Percentiles rank a stretch among this genome's conserved stretches.
Evolutionary conservation across 2,797 vertebrate species (phyloP).

Genomic region (Chelonia mydas): DNA sequence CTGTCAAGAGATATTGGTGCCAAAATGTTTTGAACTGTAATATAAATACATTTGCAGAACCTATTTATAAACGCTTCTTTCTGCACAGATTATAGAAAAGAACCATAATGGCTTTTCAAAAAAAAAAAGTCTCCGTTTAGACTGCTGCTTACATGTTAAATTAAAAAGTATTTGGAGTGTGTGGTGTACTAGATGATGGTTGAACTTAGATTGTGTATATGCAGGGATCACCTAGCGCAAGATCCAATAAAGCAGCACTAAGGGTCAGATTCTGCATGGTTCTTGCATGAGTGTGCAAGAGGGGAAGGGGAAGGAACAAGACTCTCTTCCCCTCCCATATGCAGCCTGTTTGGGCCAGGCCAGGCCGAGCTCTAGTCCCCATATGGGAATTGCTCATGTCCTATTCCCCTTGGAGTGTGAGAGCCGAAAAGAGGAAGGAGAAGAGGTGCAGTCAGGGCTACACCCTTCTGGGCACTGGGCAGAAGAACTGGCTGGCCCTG

Average conservation of each 20-base stretch:
- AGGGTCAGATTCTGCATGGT: not conserved
- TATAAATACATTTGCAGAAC: slow-evolving; percentile 37
- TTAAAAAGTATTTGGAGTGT: slow-evolving; percentile 29
- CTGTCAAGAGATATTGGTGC: slow-evolving; percentile 30
- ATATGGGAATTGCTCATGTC: not conserved
- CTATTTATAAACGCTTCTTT: slow-evolving; percentile 54
- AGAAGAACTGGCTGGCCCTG: not conserved
- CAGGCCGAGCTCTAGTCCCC: not conserved
- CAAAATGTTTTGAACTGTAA: slow-evolving; percentile 41
- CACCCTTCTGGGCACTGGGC: not conserved
- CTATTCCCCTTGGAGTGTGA: not conserved
- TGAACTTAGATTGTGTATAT: not conserved
- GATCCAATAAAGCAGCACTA: not conserved
- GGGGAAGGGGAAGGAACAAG: not conserved
- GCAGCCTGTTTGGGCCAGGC: not conserved
- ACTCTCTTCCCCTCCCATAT: not conserved
- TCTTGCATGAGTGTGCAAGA: not conserved
- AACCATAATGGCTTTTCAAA: not conserved
- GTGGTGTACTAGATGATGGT: slow-evolving; percentile 28
- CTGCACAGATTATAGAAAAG: slow-evolving; percentile 16
- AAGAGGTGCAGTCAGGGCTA: not conserved
- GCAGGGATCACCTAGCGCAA: not conserved
- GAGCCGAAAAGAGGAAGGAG: not conserved
- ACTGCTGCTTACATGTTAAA: slow-evolving; percentile 3
- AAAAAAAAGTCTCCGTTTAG: not conserved